Percentiles rank a stretch among this genome's conserved stretches.
These are phyloP conservation scores for Sinodicranocentrus sp. DNA, from an alignment of 2,888 invertebrate genomes.

Conservation along the genomic window DNA sequence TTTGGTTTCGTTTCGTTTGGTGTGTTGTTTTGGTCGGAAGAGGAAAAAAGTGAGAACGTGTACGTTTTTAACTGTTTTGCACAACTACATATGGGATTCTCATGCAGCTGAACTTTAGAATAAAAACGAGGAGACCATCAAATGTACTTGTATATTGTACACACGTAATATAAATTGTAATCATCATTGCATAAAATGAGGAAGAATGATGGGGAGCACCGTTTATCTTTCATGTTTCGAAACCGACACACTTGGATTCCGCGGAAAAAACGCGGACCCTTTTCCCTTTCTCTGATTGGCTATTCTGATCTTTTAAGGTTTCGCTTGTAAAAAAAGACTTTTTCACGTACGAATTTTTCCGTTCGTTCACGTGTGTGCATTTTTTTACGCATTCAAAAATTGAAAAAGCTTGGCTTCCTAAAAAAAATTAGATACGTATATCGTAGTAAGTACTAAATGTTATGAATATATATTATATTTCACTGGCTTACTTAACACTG, in stretches of 20 bases:
- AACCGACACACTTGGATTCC: neutral
- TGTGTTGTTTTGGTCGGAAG: neutral
- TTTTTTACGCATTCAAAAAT: slow-evolving; percentile 27
- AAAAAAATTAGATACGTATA: slow-evolving; percentile 3
- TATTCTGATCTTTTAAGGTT: neutral
- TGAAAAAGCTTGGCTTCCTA: slow-evolving; percentile 25
- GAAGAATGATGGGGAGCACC: slow-evolving; percentile 38
- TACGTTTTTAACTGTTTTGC: too few species aligned
- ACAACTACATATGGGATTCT: too few species aligned
- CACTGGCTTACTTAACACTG: slow-evolving; percentile 67
- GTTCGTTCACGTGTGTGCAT: slow-evolving; percentile 19
- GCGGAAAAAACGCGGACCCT: slow-evolving; percentile 2
- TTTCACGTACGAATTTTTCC: neutral
- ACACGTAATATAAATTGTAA: slow-evolving; percentile 15
- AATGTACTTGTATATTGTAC: neutral
- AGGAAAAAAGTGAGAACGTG: too few species aligned
- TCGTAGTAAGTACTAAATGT: slow-evolving; percentile 15
- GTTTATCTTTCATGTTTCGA: slow-evolving; percentile 15
- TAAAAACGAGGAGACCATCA: slow-evolving; percentile 20
- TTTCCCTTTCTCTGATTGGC: neutral
- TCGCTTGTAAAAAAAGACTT: neutral
- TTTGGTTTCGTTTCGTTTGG: slow-evolving; percentile 11
- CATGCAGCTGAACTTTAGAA: too few species aligned
- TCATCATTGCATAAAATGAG: slow-evolving; percentile 28
- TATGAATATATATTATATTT: slow-evolving; percentile 36